Evolutionary conservation across 1,140 invertebrate genomes (phyloP), one percentile per base, ranked within the genome.

Genomic region (Paramacrobiotus metropolitanus): DNA sequence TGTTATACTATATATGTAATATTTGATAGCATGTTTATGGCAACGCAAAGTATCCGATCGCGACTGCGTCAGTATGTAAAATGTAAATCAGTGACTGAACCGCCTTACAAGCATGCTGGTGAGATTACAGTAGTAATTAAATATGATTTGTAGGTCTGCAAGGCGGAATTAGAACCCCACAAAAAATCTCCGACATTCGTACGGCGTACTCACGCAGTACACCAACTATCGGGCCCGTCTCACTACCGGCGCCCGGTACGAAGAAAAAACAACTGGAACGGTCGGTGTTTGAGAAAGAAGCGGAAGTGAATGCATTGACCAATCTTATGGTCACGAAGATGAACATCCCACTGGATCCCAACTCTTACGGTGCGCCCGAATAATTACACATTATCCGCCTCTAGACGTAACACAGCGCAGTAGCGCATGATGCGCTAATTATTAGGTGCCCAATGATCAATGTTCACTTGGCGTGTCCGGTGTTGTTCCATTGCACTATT

Each of bases 231-330:
- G 24, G 21, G 15, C 15, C 15, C 4, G 48, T 55, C 15, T 55
- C 48, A 15, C 9, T 24, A 9, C 48, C 48, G 21, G 15, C 48
- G 21, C 21, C 48, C 4, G 48, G 48, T 9, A 55, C 48, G 15
- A 55, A 55, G 34, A 64, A 59, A 3, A 62, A 34, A 29, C 28
- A 3, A 21, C 28, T 62, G 31, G 63, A 64, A 21, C 2, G 45
- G 29, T 24, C 48, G 48, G 24, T 28, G 15, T 55, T 20, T 24
- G 15, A 55, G 24, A 81, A 83, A 69, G 83, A 86, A 71, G 79
- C 81, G 65, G 85, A 89, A 77, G 86, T 92, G 3, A 87, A 92
- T 72, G 84, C 82, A 61, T 74, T 93, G 18, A 90, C 87, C 21
- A 82, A 87, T 75, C 77, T 92, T 18, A 75, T 92, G 29, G 84